Base-by-base conservation (phyloP, 2,797 vertebrate genomes). In the Coreius guichenoti region DNA sequence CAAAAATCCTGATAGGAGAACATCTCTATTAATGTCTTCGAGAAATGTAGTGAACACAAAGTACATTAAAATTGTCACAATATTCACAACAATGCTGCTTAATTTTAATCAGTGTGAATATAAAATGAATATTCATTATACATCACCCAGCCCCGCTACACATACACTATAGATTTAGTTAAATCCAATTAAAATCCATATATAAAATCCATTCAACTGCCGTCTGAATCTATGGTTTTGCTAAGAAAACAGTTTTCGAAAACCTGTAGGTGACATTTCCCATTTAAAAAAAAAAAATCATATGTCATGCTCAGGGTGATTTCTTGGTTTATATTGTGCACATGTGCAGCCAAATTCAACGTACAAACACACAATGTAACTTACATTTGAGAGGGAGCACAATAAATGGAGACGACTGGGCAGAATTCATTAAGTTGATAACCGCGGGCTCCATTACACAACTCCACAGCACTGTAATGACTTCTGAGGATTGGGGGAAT, bases 401-500 rank as follows among this genome's bases (percentile, higher is more conserved):
- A 74, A 86, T 87, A 85, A 88, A 82, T 86, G 67, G 29, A 87
- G 81, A 83, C 31, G 88, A 88, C 87, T 88, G 82, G 83, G 82
- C 87, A 87, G 87, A 90, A 90, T 90, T 88, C 89, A 90, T 90
- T 88, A 90, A 85, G 70, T 54, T 80, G 74, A 90, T 87, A 87
- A 87, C 89, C 86, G 81, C 73, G 85, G 89, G 87, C 81, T 86
- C 95, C 92, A 95, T 94, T 95, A 95, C 91, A 92, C 92, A 92
- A 87, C 91, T 92, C 92, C 91, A 94, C 94, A 91, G 94, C 90
- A 65, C 91, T 94, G 95, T 98, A 98, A 98, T 97, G 97, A 97
- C 96, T 97, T 97, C 95, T 95, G 96, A 97, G 97, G 93, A 94
- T 96, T 96, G 96, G 96, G 94, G 87, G 88, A 89, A 89, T 49